Percentiles rank a stretch among this genome's conserved stretches.
phyloP scores from a whole-genome alignment of 1,140 invertebrate species.

The Neotoxoptera formosana region DNA sequence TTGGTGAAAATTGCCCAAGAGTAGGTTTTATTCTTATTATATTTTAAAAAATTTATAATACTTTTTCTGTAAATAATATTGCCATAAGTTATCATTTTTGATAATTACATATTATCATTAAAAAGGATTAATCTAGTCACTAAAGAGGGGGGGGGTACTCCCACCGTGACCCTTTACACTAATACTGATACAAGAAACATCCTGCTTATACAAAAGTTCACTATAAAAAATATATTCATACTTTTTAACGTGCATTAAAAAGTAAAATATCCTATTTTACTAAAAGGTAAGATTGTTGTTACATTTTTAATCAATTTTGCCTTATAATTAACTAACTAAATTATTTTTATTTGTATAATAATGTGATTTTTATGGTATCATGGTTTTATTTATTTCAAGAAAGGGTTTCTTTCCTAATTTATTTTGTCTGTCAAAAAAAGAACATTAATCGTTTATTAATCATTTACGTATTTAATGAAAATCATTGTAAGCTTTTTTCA shows the following conservation, averaged over 20 bases:
- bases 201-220: neutral
- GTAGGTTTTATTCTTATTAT: neutral
- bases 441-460: conserved; percentile 19
- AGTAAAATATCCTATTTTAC: neutral
- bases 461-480: neutral
- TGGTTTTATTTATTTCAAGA: conserved; percentile 15
- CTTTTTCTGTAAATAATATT: neutral
- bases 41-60: neutral
- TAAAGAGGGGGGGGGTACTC: too few species aligned
- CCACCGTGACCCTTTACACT: neutral
- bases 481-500: neutral
- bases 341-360: conserved; percentile 19
- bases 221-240: neutral
- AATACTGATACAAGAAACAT: neutral
- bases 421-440: neutral
- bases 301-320: conserved; percentile 5
- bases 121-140: neutral
- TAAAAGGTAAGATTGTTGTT: neutral
- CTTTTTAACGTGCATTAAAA: neutral
- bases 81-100: neutral
- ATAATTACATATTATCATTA: neutral
- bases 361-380: conserved; percentile 27
- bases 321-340: neutral
- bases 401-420: neutral
- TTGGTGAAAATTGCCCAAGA: neutral